Base-by-base conservation (phyloP, 1,140 invertebrate species). In the Brachystomella parvula region DNA sequence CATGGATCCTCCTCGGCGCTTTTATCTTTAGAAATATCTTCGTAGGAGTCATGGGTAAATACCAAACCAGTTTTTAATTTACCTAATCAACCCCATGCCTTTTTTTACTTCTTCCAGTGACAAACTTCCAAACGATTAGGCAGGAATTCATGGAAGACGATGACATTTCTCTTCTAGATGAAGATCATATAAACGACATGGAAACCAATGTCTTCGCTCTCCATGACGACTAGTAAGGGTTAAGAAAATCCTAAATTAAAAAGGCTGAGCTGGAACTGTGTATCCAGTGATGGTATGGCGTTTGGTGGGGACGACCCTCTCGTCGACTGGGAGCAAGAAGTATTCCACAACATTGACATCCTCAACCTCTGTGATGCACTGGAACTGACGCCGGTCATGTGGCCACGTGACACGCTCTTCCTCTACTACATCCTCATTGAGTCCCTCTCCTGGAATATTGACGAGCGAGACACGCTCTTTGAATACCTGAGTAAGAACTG, bases 1-100 rank as follows among this genome's bases (percentile, higher is more conserved):
- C 65, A 0, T 76, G 75, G 75, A 60, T 76, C 30, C 65, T 75
- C 3, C 63, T 76, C 21, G 75, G 75, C 17, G 73, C 74, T 1
- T 75, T 76, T 57, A 75, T 76, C 59, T 76, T 76, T 64, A 63
- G 68, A 28, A 76, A 76, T 59, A 75, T 76, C 26, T 75, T 76
- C 53, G 73, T 74, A 12, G 75, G 75, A 19, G 74, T 76, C n/a
- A 75, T 76, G 74, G 74, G 66, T 71, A 53, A 53, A 47, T n/a
- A n/a, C n/a, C n/a, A n/a, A n/a, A n/a, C n/a, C n/a, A n/a, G n/a
- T n/a, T n/a, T n/a, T n/a, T n/a, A n/a, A n/a, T n/a, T n/a, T n/a
- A n/a, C n/a, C n/a, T n/a, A n/a, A n/a, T n/a, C n/a, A n/a, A n/a
- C n/a, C n/a, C n/a, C n/a, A n/a, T n/a, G n/a, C n/a, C n/a, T n/a